Base-by-base conservation (phyloP, 2,888 invertebrate species). In the Osmoderma eremita region DNA sequence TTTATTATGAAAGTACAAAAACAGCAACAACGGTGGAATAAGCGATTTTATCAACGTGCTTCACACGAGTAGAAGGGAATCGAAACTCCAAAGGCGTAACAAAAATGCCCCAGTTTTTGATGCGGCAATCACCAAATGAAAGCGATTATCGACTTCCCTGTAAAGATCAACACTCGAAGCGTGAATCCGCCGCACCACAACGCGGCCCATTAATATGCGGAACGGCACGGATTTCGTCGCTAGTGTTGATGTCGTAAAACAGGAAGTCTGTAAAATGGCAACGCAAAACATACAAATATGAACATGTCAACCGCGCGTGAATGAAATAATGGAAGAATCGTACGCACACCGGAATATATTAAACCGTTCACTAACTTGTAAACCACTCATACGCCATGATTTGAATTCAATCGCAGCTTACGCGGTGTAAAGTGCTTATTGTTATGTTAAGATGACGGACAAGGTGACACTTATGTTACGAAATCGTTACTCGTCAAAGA, bases 221-320 rank as follows among this genome's bases (percentile, higher is more conserved):
- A 61, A 48, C 58, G 58, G 17, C 36, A 48, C 58, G 45, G 58
- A 61, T 61, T 61, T 61, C 48, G 58, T 61, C 17, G 48, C 45
- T 61, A 45, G 42, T n/a, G n/a, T 48, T 48, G 58, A 30, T 61
- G 58, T 61, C 30, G 58, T 61, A 61, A 61, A 61, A 61, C 58
- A 61, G 58, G 58, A 61, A 61, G 58, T 61, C 58, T 61, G 42
- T 30, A 15, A 61, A 61, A 61, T 30, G 58, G 58, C 58, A 61
- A 61, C 45, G 58, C 45, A 30, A 61, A 61, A 61, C 58, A 61
- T 61, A 61, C 58, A 61, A 61, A 61, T 61, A 61, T 61, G 58
- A 61, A 36, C 58, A 48, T 61, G 58, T 61, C 45, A 18, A 24
- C 45, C 45, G 58, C 45, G 30, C 58, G 58, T 48, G 58, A 45